Percentiles rank a stretch among this genome's conserved stretches.
Conservation (phyloP, 2,888 invertebrate genomes). For the Microplitis deprimator region DNA sequence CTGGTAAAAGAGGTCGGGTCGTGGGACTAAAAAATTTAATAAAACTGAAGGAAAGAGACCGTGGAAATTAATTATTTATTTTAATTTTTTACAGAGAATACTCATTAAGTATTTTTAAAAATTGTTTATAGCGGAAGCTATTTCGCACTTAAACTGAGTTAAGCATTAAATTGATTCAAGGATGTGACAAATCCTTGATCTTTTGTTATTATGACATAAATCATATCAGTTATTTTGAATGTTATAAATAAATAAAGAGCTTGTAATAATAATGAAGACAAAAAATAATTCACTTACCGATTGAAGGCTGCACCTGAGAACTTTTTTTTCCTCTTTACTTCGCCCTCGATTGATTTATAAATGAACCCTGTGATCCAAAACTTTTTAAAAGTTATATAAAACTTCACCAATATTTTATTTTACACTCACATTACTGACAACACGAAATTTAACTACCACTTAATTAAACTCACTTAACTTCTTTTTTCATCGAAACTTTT, state of each 20-base stretch:
- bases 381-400: too few relatives aligned
- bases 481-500: too few relatives aligned
- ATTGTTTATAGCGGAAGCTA: not conserved
- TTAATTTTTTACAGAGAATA: not conserved
- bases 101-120: not conserved
- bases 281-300: not conserved
- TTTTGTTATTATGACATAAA: not conserved
- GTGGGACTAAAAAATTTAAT: not conserved
- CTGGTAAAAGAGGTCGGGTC: not conserved
- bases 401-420: too few relatives aligned
- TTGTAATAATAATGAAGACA: not conserved
- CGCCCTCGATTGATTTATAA: too few relatives aligned
- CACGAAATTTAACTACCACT: too few relatives aligned
- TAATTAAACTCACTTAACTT: too few relatives aligned
- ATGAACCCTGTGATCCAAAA: too few relatives aligned
- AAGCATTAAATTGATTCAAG: not conserved
- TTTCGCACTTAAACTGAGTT: not conserved
- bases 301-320: not conserved
- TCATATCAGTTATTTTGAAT: not conserved
- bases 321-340: too few relatives aligned
- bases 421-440: too few relatives aligned
- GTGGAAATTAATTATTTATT: not conserved
- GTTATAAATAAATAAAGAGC: not conserved
- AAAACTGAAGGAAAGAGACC: not conserved
- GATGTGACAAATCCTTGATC: not conserved